Evolutionary conservation across 2,113 vertebrate genomes (phyloP), one percentile per base, ranked within the genome.

Genomic region (Dendropsophus ebraccatus): DNA sequence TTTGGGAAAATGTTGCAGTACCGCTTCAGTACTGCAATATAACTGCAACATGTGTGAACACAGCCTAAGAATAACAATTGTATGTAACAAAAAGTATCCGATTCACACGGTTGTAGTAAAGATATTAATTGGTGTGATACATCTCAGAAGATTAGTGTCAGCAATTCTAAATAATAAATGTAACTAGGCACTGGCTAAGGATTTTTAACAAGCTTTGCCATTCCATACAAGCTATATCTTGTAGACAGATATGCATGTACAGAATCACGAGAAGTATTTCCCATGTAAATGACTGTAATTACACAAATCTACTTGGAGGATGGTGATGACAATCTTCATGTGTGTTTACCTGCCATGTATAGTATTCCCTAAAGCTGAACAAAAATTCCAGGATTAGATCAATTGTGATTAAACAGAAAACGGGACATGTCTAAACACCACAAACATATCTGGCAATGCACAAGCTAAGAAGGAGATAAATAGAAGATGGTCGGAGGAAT

Each of bases 361-460:
- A 67, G 60, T n/a, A 65, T 70, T 19, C 62, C 25, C 19, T 69
- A 32, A 47, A 69, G 25, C 62, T 28, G n/a, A 12, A 10, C 37
- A 82, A 73, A 83, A 74, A 58, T 60, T 45, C 82, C 82, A 30
- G 16, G 37, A 28, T 83, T 83, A 74, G 69, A 60, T 54, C 70
- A 60, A 72, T 30, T 73, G 56, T 28, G 69, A 50, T 45, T 30
- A 16, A 83, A 41, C 67, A 47, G 69, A 74, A 12, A 74, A 12
- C 19, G 13, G 50, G 32, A 35, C 82, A 74, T 60, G 82, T 75
- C 70, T 45, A 60, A 74, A 72, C 82, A 60, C 11, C 54, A 28
- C 49, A 52, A 35, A 83, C 65, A 28, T 54, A 14, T 10, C 17
- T 41, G 50, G 41, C 12, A 23, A 58, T 73, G 50, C 17, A 47